phyloP scores from a whole-genome alignment of 2,113 vertebrate genomes.

The Marmota monax region DNA sequence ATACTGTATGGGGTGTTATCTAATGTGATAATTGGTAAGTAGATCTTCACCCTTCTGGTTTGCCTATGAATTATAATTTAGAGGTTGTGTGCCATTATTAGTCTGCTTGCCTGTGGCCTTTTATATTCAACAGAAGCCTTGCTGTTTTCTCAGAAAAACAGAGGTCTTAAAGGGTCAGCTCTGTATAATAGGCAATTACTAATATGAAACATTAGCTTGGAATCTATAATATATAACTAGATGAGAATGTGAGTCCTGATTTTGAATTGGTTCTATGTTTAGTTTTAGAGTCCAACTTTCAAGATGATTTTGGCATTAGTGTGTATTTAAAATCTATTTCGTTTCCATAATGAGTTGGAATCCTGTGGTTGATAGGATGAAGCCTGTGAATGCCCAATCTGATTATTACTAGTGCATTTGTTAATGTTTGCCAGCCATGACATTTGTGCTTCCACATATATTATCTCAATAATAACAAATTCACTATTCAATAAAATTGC shows the following conservation, averaged over 20 bases:
- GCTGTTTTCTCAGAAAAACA: conserved; percentile 49
- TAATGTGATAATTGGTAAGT: conserved; percentile 81
- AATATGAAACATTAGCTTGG: conserved; percentile 56
- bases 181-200: conserved; percentile 50
- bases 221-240: conserved; percentile 46
- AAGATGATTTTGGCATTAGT: conserved; percentile 63
- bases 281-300: conserved; percentile 56
- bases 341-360: conserved; percentile 55
- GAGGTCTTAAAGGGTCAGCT: conserved; percentile 56
- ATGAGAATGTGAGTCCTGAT: conserved; percentile 61
- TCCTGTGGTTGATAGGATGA: conserved; percentile 40
- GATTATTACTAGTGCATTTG: conserved; percentile 21
- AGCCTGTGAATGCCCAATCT: conserved; percentile 35
- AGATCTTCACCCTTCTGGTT: conserved; percentile 63
- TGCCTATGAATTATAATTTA: conserved; percentile 77
- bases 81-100: conserved; percentile 69
- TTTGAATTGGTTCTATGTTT: conserved; percentile 64
- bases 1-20: conserved; percentile 74
- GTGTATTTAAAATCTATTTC: conserved; percentile 64
- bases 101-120: conserved; percentile 65
- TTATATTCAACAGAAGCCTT: conserved; percentile 75
- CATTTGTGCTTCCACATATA: not conserved
- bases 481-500: conserved; percentile 16
- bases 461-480: conserved; percentile 13
- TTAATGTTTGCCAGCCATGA: not conserved